Conservation (phyloP, 2,113 vertebrate species). For the Platysternon megacephalum region DNA sequence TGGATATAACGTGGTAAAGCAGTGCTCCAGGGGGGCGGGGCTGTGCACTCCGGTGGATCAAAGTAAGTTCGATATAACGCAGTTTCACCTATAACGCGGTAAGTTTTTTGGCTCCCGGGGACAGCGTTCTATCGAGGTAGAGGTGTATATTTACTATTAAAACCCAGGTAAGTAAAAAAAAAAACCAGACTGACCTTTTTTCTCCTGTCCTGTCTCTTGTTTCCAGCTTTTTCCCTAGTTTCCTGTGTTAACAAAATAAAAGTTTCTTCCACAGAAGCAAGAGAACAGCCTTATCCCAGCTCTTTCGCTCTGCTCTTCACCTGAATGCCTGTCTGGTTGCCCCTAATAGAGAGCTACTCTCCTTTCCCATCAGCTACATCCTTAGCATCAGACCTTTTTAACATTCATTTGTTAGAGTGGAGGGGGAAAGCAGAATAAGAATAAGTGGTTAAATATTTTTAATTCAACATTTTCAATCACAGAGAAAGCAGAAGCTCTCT, state of each 20-base stretch:
- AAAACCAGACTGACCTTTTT: neutral
- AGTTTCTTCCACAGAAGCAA: neutral
- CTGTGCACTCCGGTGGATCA: no score
- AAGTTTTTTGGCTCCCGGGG: no score
- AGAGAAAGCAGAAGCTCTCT: neutral
- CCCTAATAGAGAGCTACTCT: neutral
- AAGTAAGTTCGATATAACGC: no score
- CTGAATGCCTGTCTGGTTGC: neutral
- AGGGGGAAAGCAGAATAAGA: neutral
- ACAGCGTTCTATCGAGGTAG: no score
- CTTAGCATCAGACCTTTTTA: neutral
- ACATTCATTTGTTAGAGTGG: neutral
- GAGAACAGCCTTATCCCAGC: neutral
- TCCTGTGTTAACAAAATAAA: neutral
- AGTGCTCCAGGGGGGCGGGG: no score
- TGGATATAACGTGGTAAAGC: no score
- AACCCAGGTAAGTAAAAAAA: neutral
- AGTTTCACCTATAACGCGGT: no score
- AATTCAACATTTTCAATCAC: neutral
- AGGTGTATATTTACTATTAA: neutral
- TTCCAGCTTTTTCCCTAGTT: neutral
- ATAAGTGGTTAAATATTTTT: neutral
- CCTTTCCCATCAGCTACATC: neutral
- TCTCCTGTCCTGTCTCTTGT: neutral
- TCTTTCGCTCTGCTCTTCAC: neutral